A percentile compares a stretch with the other conserved stretches of the same genome.
These are phyloP conservation scores for Heterocephalus glaber DNA, from an alignment of 2,113 vertebrate genomes.

Conservation along the genomic window DNA sequence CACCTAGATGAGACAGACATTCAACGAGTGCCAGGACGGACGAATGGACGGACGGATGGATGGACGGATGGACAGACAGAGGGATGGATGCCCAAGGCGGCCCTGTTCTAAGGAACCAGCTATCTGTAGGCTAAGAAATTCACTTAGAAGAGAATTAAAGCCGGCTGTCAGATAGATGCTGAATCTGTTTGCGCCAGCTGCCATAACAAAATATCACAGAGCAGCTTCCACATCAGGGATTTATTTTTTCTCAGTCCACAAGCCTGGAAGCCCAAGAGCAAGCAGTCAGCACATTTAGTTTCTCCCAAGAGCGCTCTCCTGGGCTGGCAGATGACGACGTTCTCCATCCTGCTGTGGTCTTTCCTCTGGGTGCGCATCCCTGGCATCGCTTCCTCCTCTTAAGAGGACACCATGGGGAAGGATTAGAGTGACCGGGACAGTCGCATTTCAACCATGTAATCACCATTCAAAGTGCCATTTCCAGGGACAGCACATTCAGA, in stretches of 20 bases:
- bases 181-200: background rate
- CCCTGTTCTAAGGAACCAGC: background rate
- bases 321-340: rapidly evolving
- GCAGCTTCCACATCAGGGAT: background rate
- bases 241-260: background rate
- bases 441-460: background rate
- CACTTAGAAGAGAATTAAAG: background rate
- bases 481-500: background rate
- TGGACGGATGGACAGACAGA: background rate
- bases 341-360: background rate
- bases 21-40: background rate
- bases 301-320: background rate
- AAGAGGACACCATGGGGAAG: too few relatives aligned
- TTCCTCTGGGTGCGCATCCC: background rate
- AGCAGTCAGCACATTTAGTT: too few relatives aligned
- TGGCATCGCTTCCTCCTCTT: background rate
- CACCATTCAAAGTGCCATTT: background rate
- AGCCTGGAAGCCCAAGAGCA: background rate
- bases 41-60: background rate
- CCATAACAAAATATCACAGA: background rate
- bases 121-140: background rate
- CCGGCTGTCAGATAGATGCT: background rate
- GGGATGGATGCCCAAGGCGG: background rate
- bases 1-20: background rate
- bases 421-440: too few relatives aligned